Evolutionary conservation across 2,797 vertebrate genomes (phyloP).

Genomic region (Limnodromus scolopaceus): DNA sequence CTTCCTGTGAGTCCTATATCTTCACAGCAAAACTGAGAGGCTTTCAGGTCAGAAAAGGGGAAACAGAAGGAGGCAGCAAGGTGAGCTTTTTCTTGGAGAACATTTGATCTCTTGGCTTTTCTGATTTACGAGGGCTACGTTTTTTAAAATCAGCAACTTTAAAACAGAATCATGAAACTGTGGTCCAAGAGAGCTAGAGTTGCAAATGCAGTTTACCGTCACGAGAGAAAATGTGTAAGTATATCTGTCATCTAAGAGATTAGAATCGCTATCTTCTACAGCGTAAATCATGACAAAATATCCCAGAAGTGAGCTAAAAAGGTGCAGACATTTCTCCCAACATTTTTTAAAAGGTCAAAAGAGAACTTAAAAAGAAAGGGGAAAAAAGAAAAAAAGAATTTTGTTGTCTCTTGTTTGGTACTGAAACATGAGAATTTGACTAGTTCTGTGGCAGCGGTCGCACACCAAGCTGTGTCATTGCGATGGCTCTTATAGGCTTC

Average conservation of each 20-base stretch:
- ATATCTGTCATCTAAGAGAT: not conserved
- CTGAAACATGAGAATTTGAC: not conserved
- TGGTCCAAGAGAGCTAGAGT: not conserved
- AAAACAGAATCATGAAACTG: not conserved
- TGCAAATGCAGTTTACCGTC: not conserved
- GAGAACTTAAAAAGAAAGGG: not conserved
- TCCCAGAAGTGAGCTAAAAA: not conserved
- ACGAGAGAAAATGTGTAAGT: not conserved
- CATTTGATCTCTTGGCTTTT: not conserved
- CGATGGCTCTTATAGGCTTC: not conserved
- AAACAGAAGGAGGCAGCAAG: not conserved
- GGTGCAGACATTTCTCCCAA: not conserved
- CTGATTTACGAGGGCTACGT: not conserved
- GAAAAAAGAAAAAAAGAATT: not conserved
- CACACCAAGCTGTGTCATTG: not conserved
- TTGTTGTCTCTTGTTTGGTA: not conserved
- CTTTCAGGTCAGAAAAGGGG: not conserved
- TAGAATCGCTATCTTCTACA: not conserved
- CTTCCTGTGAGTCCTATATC: not conserved
- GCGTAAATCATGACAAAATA: not conserved
- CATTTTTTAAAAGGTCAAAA: not conserved
- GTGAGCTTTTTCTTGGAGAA: not conserved
- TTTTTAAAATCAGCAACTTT: not conserved
- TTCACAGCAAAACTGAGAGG: not conserved
- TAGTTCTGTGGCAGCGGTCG: not conserved